A percentile compares a stretch with the other conserved stretches of the same genome.
These are phyloP conservation scores for Xiphophorus birchmanni DNA, from an alignment of 2,797 vertebrate species.

Conservation along the genomic window DNA sequence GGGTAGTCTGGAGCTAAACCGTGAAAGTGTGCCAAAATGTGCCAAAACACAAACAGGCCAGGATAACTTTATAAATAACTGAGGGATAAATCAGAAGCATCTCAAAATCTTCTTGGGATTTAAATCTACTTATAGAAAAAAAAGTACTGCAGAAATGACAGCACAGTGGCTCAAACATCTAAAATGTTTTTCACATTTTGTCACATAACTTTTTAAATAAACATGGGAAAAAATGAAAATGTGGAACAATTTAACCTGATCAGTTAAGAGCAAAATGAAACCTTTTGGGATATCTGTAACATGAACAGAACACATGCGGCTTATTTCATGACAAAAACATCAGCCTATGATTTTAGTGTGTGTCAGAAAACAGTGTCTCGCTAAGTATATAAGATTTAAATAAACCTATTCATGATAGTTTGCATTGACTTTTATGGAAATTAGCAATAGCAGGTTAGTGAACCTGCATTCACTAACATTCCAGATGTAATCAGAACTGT, in stretches of 20 bases:
- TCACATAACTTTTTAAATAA: not conserved
- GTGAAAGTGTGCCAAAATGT: conserved; percentile 18
- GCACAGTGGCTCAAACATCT: not conserved
- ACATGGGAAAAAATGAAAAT: not conserved
- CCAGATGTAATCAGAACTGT: too few species aligned
- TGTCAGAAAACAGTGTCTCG: not conserved
- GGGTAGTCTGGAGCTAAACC: conserved; percentile 30
- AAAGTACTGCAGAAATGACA: not conserved
- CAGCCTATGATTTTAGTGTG: not conserved
- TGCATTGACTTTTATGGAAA: not conserved
- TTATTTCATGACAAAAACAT: not conserved
- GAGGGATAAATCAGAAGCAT: conserved; percentile 29
- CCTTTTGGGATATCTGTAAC: not conserved
- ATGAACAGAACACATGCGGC: not conserved
- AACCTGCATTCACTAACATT: too few species aligned
- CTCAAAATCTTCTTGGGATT: conserved; percentile 9
- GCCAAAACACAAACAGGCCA: conserved; percentile 37
- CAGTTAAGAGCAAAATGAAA: not conserved
- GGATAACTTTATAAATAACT: conserved; percentile 37
- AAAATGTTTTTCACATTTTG: not conserved
- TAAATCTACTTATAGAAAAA: not conserved
- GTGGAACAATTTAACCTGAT: not conserved
- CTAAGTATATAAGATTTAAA: not conserved
- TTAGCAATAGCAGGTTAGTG: not conserved
- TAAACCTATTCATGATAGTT: not conserved